Conservation (phyloP, 2,888 invertebrate species). For the Agrotis clavis region DNA sequence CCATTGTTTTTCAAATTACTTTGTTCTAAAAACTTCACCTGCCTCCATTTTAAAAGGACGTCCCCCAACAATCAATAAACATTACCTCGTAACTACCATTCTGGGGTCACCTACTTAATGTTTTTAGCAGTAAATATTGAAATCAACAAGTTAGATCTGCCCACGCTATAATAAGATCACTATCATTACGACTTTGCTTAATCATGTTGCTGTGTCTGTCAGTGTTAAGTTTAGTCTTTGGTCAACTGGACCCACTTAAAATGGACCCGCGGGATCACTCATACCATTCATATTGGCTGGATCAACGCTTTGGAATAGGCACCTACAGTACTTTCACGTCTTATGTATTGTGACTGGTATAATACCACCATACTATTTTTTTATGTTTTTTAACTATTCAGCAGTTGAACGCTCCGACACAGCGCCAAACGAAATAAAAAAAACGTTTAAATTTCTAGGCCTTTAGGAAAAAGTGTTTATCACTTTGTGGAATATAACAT, state of each 20-base stretch:
- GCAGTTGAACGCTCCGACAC: no score
- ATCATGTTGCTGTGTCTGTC: conserved; percentile 32
- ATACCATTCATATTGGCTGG: no score
- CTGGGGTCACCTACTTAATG: conserved; percentile 56
- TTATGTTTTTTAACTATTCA: no score
- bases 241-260: no score
- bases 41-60: conserved; percentile 31
- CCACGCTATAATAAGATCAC: conserved; percentile 54
- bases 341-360: no score
- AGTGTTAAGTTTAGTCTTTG: conserved; percentile 11
- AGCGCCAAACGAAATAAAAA: no score
- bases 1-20: conserved; percentile 14
- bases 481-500: not conserved
- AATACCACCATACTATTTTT: not conserved
- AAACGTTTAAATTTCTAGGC: no score
- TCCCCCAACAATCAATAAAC: conserved; percentile 41
- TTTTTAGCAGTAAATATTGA: conserved; percentile 54
- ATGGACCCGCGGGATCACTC: no score
- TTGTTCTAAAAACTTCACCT: conserved; percentile 30
- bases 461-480: no score
- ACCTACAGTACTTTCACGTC: no score
- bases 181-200: conserved; percentile 45
- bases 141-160: conserved; percentile 52
- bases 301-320: no score
- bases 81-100: conserved; percentile 35